A percentile compares a stretch with the other conserved stretches of the same genome.
These are phyloP conservation scores for Amia ocellicauda DNA, from an alignment of 2,113 vertebrate species.

Conservation along the genomic window DNA sequence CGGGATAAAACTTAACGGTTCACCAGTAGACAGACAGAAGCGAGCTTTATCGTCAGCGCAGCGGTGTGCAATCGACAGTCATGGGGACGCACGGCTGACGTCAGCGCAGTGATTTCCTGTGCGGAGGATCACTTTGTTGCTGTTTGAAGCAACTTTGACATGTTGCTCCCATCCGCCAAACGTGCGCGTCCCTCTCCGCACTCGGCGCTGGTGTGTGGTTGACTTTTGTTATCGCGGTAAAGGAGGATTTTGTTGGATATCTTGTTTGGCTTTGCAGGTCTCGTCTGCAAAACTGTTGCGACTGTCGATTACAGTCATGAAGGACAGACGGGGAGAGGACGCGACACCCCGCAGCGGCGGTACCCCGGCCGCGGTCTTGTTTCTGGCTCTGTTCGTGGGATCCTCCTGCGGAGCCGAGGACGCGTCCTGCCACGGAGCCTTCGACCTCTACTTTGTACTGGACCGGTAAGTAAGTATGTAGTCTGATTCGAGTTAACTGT, in stretches of 20 bases:
- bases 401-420: slow-evolving; percentile 54
- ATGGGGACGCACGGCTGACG: too few species aligned
- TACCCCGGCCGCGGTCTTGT: slow-evolving; percentile 4
- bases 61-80: too few species aligned
- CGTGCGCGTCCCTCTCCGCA: background rate
- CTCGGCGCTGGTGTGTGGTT: too few species aligned
- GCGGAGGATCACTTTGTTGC: slow-evolving; percentile 22
- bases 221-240: background rate
- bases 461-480: slow-evolving; percentile 73
- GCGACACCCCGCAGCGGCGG: slow-evolving; percentile 25
- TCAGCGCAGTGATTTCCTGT: slow-evolving; percentile 40
- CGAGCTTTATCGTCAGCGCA: too few species aligned
- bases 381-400: slow-evolving; percentile 26
- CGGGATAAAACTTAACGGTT: background rate
- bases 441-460: slow-evolving; percentile 88
- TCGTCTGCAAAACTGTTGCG: slow-evolving; percentile 16
- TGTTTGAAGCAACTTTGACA: slow-evolving; percentile 29
- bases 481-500: too few species aligned
- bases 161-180: slow-evolving; percentile 21
- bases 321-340: slow-evolving; percentile 7
- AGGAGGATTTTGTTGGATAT: background rate
- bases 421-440: slow-evolving; percentile 76
- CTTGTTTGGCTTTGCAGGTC: background rate
- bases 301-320: background rate
- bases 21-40: too few species aligned